Conservation (phyloP, 1,140 invertebrate species). For the Zaprionus capensis region DNA sequence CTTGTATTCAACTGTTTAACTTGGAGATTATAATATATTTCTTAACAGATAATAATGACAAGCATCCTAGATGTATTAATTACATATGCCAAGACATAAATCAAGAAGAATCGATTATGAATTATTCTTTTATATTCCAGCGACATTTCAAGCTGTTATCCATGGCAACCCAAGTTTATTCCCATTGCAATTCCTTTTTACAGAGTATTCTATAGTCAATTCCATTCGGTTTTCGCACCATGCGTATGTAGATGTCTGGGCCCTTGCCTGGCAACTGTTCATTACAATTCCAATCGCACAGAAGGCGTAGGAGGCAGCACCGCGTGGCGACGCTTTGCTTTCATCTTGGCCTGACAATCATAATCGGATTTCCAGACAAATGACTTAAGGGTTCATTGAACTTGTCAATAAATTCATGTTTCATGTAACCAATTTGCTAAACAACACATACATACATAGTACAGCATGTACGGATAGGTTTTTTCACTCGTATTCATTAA, state of each 20-base stretch:
- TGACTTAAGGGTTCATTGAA: constrained; percentile 15
- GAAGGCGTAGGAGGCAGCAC: background rate
- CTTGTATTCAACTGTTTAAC: too few species aligned
- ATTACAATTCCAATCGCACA: constrained; percentile 61
- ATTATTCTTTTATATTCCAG: too few species aligned
- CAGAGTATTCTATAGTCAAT: background rate
- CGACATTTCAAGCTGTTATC: background rate
- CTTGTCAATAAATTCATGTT: constrained; percentile 5
- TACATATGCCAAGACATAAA: too few species aligned
- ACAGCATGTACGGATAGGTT: background rate
- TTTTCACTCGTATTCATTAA: background rate
- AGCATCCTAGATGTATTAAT: too few species aligned
- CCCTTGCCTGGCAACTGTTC: constrained; percentile 17
- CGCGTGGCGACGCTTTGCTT: background rate
- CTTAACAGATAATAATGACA: too few species aligned
- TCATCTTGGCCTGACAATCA: constrained; percentile 17
- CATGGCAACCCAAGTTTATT: background rate
- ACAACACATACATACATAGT: background rate
- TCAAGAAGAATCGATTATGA: too few species aligned
- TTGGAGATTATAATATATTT: too few species aligned
- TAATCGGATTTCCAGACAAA: constrained; percentile 10
- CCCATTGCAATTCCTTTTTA: background rate
- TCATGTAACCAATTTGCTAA: constrained; percentile 5
- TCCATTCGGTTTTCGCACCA: background rate
- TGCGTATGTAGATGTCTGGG: background rate